Conservation (phyloP, 2,888 invertebrate genomes). For the Theretra japonica region DNA sequence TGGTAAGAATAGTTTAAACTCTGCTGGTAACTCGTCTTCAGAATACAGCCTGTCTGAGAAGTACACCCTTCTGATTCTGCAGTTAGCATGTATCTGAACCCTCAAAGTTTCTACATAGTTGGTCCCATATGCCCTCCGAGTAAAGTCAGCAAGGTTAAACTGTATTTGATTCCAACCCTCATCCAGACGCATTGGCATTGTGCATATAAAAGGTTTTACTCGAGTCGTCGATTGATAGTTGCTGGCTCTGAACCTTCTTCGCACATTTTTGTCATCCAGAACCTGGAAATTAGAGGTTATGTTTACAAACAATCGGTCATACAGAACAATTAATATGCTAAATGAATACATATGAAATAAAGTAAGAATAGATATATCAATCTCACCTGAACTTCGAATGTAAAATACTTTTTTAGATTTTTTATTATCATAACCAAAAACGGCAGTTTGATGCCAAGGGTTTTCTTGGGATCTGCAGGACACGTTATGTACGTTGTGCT, state of each 20-base stretch:
- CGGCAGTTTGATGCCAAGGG: slow-evolving; percentile 95
- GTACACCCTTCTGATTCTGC: slow-evolving; percentile 94
- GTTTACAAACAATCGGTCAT: background rate
- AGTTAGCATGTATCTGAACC: slow-evolving; percentile 98
- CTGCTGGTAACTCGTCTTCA: slow-evolving; percentile 97
- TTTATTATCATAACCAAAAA: slow-evolving; percentile 97
- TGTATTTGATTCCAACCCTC: slow-evolving; percentile 98
- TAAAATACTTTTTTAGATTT: slow-evolving; percentile 96
- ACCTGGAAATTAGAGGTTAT: slow-evolving; percentile 86
- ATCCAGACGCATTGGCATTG: slow-evolving; percentile 97
- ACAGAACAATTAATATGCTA: slow-evolving; percentile 32
- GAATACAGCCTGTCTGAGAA: slow-evolving; percentile 96
- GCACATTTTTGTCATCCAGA: slow-evolving; percentile 96
- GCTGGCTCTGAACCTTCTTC: slow-evolving; percentile 94
- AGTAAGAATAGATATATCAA: slow-evolving; percentile 6
- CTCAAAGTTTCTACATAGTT: slow-evolving; percentile 96
- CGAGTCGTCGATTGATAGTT: slow-evolving; percentile 98
- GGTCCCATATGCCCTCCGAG: slow-evolving; percentile 96
- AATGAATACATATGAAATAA: background rate
- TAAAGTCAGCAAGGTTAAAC: slow-evolving; percentile 97
- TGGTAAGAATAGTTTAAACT: slow-evolving; percentile 97
- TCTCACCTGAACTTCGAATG: slow-evolving; percentile 96
- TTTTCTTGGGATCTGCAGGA: slow-evolving; percentile 95
- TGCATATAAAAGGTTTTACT: slow-evolving; percentile 98
- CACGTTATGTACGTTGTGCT: slow-evolving; percentile 97